Conservation (phyloP, 2,888 invertebrate genomes). For the Neuroscelio doddi region DNA sequence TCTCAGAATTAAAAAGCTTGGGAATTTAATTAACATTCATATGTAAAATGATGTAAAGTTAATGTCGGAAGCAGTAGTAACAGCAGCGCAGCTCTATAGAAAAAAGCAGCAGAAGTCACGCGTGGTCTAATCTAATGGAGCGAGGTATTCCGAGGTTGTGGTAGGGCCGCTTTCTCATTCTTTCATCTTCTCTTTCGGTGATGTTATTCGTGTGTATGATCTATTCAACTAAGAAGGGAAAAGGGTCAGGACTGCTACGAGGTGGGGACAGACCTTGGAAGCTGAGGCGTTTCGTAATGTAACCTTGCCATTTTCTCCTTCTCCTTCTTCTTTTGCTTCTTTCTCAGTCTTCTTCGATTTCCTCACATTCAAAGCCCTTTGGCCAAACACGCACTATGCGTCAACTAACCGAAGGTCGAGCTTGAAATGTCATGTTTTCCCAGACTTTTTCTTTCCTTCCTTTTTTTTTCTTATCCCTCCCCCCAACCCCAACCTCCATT, state of each 20-base stretch:
- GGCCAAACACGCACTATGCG: slow-evolving; percentile 16
- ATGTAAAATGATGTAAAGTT: background rate
- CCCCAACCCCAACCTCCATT: background rate
- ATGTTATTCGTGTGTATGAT: slow-evolving; percentile 20
- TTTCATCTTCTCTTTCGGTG: background rate
- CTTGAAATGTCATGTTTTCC: slow-evolving; percentile 39
- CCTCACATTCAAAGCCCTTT: slow-evolving; percentile 31
- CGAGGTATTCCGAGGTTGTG: slow-evolving; percentile 6
- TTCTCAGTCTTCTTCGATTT: slow-evolving; percentile 24
- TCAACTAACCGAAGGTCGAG: slow-evolving; percentile 40
- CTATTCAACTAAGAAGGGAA: slow-evolving; percentile 34
- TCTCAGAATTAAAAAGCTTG: too few species aligned
- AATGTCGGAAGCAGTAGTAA: background rate
- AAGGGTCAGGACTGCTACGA: slow-evolving; percentile 38
- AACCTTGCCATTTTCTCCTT: slow-evolving; percentile 63
- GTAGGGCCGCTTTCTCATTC: slow-evolving; percentile 16
- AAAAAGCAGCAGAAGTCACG: background rate
- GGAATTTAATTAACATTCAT: too few species aligned
- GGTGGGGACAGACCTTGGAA: slow-evolving; percentile 56
- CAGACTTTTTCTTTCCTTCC: slow-evolving; percentile 11
- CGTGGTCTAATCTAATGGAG: background rate
- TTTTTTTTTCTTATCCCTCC: background rate
- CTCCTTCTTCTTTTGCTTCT: background rate
- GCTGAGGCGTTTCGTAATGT: slow-evolving; percentile 62
- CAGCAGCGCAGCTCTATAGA: too few species aligned